These are phyloP conservation scores for Acrossocheilus fasciatus DNA, from an alignment of 2,797 vertebrate genomes.

Conservation along the genomic window DNA sequence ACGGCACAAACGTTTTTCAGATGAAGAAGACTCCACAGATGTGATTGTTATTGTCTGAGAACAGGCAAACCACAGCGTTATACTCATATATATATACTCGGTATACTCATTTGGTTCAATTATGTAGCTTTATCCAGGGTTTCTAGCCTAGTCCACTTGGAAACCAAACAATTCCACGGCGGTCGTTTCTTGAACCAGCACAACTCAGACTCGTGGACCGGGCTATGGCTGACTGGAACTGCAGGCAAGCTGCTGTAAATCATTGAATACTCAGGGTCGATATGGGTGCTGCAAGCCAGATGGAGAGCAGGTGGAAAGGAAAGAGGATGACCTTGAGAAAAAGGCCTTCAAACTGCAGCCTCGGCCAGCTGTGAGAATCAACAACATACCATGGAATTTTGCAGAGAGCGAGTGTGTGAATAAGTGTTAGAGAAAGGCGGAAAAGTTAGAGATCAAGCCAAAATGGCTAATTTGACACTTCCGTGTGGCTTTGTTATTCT, in stretches of 20 bases:
- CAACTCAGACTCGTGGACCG: neutral
- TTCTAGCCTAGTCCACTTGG: neutral
- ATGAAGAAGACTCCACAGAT: slow-evolving; percentile 15
- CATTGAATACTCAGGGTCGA: slow-evolving; percentile 14
- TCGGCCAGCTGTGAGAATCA: slow-evolving; percentile 29
- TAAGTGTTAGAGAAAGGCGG: neutral
- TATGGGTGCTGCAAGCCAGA: slow-evolving; percentile 24
- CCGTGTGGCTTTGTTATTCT: slow-evolving; percentile 44
- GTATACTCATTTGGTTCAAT: slow-evolving; percentile 2
- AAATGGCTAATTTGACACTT: slow-evolving; percentile 48
- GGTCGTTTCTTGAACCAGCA: neutral
- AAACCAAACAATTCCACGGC: slow-evolving; percentile 3
- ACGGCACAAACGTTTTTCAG: slow-evolving; percentile 18
- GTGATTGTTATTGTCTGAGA: slow-evolving; percentile 20
- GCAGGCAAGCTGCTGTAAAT: slow-evolving; percentile 21
- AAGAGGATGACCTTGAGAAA: slow-evolving; percentile 45
- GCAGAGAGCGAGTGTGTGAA: slow-evolving; percentile 3
- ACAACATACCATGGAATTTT: slow-evolving; percentile 32
- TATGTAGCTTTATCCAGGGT: neutral
- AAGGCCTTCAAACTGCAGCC: slow-evolving; percentile 25
- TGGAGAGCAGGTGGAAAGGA: slow-evolving; percentile 47
- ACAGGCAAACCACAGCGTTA: neutral
- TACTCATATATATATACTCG: too few relatives aligned
- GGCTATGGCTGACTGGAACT: neutral
- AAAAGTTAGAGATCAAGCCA: slow-evolving; percentile 34